Evolutionary conservation across 1,140 invertebrate genomes (phyloP), one percentile per base, ranked within the genome.

Genomic region (Drosophila nikananu): DNA sequence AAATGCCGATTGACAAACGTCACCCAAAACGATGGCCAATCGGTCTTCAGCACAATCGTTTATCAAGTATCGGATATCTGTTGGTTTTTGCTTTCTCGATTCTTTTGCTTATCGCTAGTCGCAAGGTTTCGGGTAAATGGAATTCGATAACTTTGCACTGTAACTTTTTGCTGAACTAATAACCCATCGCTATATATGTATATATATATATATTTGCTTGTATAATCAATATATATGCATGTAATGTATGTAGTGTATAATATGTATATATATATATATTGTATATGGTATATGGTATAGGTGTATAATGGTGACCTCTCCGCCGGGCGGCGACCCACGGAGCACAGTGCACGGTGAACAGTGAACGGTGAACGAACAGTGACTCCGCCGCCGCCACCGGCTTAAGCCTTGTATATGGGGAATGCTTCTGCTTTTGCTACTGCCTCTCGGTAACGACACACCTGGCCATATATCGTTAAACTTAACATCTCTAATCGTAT

Each of bases 401-500:
- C 30, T 35, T 19, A 25, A 19, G 65, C 35, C 60, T 51, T 74
- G 52, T 58, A 46, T 83, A 49, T 62, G 55, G 64, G 48, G 62
- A 25, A 52, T 49, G 46, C 46, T 17, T 25, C 23, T 25, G 44
- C 46, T 7, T 49, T 4, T 25, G 23, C 46, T 23, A 17, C 8
- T 48, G 21, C 46, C 15, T 57, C 30, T 37, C 39, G 55, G 48
- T 41, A 63, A 52, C 41, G 19, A 72, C 62, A 64, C 55, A 55
- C 52, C 37, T 71, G 21, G 63, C 70, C 58, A 78, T 75, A 83
- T 75, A 83, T 71, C 52, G 55, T 71, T 83, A 80, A 83, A 83
- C 81, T 83, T 83, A 83, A 81, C 80, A 82, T 68, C 41, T 72
- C 83, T 87, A 86, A 77, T 86, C 58, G 60, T 86, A 86, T 86